Base-by-base conservation (phyloP, 2,888 invertebrate genomes). In the Lutraria lutraria region DNA sequence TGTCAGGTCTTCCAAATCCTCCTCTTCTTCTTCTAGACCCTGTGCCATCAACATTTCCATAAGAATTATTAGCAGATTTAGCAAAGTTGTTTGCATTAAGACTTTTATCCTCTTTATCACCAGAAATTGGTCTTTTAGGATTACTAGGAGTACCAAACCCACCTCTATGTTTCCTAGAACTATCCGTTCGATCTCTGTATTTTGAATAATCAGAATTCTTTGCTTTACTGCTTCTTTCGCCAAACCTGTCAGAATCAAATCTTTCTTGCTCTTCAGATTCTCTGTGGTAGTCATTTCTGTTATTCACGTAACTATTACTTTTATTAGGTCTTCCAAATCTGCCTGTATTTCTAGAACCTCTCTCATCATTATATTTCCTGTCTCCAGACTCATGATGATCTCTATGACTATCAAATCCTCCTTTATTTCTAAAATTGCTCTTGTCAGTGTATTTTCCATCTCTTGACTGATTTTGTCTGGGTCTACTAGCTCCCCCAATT, bases 301-400 rank as follows among this genome's bases (percentile, higher is more conserved):
- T 76, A n/a, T n/a, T 34, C 15, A 53, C 4, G 25, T 34, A 52
- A 52, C 19, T 15, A 76, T 31, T 34, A 54, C 72, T 72, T 25
- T 34, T 56, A 56, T 29, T 16, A 16, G 76, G 79, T 85, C 54
- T 85, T 25, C 85, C 85, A 85, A 85, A 85, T 54, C 85, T 79
- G 29, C 79, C 85, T 52, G 31, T 85, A n/a, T 79, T 84, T 72
- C 53, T 68, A 63, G 34, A 2, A 52, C 19, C 43, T 72, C 29
- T 84, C 15, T 72, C 72, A 15, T 53, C 72, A n/a, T 43, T 25
- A 31, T 52, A 68, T 25, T 76, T 72, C 53, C 53, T 19, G 72
- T 63, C 43, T 72, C n/a, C 79, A 34, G 29, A 43, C 31, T 34
- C 6, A 31, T 76, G 25, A 12, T 31, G 76, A 12, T 68, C 83